A percentile compares a stretch with the other conserved stretches of the same genome.
Conservation (phyloP, 2,113 vertebrate species). For the Numida meleagris region DNA sequence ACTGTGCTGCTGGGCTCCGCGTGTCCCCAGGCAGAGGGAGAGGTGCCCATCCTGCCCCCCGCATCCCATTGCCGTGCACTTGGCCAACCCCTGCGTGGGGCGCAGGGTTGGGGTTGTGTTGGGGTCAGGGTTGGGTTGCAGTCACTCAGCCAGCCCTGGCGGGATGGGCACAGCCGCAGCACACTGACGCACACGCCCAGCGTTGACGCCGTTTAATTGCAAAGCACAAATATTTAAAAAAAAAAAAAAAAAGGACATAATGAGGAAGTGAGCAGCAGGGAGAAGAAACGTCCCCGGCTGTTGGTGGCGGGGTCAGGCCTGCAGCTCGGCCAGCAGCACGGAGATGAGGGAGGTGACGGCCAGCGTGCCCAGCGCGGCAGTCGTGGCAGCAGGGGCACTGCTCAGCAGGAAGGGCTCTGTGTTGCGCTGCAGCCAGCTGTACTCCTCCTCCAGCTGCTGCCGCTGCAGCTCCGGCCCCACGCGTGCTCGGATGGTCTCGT, state of each 20-base stretch:
- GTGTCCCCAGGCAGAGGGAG: too few relatives aligned
- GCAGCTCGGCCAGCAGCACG: slow-evolving; percentile 45
- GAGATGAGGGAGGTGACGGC: slow-evolving; percentile 46
- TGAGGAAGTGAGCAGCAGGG: not conserved
- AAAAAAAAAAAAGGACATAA: not conserved
- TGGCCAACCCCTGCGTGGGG: not conserved
- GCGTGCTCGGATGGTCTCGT: slow-evolving; percentile 78
- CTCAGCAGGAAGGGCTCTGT: slow-evolving; percentile 77
- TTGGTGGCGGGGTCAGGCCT: not conserved
- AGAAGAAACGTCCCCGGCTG: not conserved
- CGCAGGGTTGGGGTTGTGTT: too few relatives aligned
- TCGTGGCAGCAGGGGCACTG: slow-evolving; percentile 32
- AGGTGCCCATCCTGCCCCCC: not conserved
- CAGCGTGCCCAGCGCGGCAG: not conserved
- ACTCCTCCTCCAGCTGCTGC: slow-evolving; percentile 78
- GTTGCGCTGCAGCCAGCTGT: slow-evolving; percentile 82
- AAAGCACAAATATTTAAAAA: not conserved
- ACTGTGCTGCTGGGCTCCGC: not conserved
- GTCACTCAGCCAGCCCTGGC: too few relatives aligned
- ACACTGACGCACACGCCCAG: not conserved
- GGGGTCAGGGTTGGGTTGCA: too few relatives aligned
- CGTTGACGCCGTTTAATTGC: not conserved
- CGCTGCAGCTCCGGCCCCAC: slow-evolving; percentile 81
- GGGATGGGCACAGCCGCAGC: not conserved
- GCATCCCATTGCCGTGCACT: too few relatives aligned